These are phyloP conservation scores for Microctenopoma stevenorrisi DNA, from an alignment of 2,797 vertebrate species.

Conservation along the genomic window DNA sequence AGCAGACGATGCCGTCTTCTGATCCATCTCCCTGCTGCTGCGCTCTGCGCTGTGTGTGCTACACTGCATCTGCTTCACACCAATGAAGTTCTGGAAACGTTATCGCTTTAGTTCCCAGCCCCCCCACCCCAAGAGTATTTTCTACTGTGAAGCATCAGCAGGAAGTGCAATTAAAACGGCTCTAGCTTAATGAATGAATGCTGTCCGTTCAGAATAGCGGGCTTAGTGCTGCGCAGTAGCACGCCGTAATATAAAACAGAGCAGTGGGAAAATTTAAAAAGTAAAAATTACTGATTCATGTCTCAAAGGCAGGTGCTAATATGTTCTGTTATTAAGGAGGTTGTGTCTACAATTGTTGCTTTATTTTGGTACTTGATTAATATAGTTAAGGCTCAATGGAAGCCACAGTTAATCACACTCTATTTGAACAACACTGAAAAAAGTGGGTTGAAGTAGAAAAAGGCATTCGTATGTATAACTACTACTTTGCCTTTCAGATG, in stretches of 20 bases:
- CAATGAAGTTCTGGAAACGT: neutral
- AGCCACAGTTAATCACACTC: constrained; percentile 10
- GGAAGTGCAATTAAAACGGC: neutral
- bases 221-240: neutral
- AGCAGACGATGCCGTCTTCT: constrained; percentile 30
- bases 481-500: constrained; percentile 21
- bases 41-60: neutral
- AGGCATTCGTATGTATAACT: constrained; percentile 36
- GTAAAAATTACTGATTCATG: neutral
- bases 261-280: neutral
- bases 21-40: neutral
- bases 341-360: neutral
- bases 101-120: neutral
- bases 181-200: neutral
- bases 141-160: constrained; percentile 2
- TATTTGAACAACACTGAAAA: constrained; percentile 5
- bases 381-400: neutral
- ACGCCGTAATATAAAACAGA: neutral
- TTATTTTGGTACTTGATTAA: neutral
- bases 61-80: neutral
- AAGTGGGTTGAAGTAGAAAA: neutral
- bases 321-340: constrained; percentile 1
- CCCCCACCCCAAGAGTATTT: neutral
- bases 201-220: neutral
- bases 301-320: neutral